phyloP scores from a whole-genome alignment of 2,113 vertebrate species.

The Lates calcarifer region DNA sequence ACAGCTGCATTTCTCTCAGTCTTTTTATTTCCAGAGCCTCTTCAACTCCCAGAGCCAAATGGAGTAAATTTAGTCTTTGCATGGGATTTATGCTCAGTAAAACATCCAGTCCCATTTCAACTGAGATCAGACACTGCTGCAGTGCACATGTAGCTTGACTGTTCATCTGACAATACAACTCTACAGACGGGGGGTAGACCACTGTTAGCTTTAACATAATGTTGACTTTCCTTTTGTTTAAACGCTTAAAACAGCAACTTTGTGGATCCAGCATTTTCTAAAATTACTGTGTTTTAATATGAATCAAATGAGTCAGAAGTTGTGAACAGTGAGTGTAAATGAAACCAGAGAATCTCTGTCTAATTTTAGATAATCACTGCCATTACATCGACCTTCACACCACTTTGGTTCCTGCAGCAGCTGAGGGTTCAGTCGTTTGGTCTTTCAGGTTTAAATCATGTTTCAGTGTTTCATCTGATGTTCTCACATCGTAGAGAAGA shows the following conservation, averaged over 20 bases:
- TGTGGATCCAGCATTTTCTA: too few species aligned
- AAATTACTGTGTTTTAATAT: background rate
- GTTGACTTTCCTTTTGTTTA: too few species aligned
- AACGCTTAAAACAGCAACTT: too few species aligned
- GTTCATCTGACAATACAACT: too few species aligned
- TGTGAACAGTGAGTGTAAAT: constrained; percentile 37
- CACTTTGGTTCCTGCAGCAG: constrained; percentile 22
- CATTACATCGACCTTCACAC: constrained; percentile 50
- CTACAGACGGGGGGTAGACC: too few species aligned
- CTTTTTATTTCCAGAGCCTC: constrained; percentile 55
- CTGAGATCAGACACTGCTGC: background rate
- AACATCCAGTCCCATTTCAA: constrained; percentile 4
- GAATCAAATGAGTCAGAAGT: constrained; percentile 14
- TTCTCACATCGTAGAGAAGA: too few species aligned
- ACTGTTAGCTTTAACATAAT: too few species aligned
- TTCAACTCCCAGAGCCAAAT: constrained; percentile 23
- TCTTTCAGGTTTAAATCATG: too few species aligned
- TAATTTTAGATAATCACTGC: constrained; percentile 71
- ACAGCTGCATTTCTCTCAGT: constrained; percentile 64
- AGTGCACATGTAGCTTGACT: too few species aligned
- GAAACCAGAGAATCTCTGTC: constrained; percentile 49
- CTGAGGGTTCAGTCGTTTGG: constrained; percentile 28
- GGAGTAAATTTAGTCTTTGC: constrained; percentile 46
- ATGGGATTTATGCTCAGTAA: constrained; percentile 35
- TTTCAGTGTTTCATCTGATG: too few species aligned